Percentiles rank a stretch among this genome's conserved stretches.
phyloP scores from a whole-genome alignment of 2,888 invertebrate genomes.

The Drosophila putrida region DNA sequence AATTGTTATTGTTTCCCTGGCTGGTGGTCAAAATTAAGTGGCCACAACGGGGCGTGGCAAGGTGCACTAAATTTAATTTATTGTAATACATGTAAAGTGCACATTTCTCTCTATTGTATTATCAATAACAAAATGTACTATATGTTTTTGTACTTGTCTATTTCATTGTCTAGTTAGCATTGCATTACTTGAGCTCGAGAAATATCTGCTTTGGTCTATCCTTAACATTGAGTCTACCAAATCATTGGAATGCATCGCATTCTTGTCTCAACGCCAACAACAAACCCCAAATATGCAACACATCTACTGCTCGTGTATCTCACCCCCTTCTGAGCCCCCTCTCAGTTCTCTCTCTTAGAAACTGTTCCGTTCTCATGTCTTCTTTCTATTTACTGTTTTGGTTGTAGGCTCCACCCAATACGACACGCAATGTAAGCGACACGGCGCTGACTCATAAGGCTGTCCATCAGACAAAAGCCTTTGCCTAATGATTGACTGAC shows the following conservation, averaged over 20 bases:
- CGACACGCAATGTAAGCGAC: constrained; percentile 64
- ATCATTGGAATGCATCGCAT: constrained; percentile 58
- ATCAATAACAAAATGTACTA: constrained; percentile 5
- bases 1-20: constrained; percentile 3
- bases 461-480: constrained; percentile 49
- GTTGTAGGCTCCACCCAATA: constrained; percentile 45
- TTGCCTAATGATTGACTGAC: constrained; percentile 66
- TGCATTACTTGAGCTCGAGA: constrained; percentile 38
- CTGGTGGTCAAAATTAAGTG: constrained; percentile 32
- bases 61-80: constrained; percentile 50
- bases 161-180: constrained; percentile 40
- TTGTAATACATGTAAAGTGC: constrained; percentile 25
- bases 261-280: constrained; percentile 60
- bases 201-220: constrained; percentile 17
- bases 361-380: neutral
- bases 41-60: constrained; percentile 23
- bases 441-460: constrained; percentile 69
- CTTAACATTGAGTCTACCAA: constrained; percentile 34
- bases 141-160: constrained; percentile 12
- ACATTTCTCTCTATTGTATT: constrained; percentile 4
- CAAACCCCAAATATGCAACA: constrained; percentile 60
- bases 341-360: neutral
- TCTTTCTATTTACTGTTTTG: constrained; percentile 20
- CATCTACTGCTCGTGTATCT: constrained; percentile 21
- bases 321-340: neutral